A percentile compares a stretch with the other conserved stretches of the same genome.
These are phyloP conservation scores for Lepisosteus osseus DNA, from an alignment of 2,113 vertebrate genomes.

Conservation along the genomic window DNA sequence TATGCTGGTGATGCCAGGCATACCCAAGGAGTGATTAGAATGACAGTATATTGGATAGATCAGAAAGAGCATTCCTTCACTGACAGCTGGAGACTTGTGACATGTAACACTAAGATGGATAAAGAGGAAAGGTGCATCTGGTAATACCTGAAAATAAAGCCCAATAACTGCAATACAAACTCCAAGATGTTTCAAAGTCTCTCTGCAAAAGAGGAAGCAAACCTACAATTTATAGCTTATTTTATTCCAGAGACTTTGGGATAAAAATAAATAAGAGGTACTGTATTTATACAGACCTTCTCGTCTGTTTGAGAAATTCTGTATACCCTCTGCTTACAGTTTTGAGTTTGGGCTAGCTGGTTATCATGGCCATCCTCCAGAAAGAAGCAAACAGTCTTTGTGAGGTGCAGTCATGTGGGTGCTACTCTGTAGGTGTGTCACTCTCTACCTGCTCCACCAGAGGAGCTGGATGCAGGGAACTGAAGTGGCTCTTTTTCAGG, in stretches of 20 bases:
- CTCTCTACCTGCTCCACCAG: slow-evolving; percentile 11
- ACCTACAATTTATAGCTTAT: slow-evolving; percentile 3
- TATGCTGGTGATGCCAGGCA: neutral
- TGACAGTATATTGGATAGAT: slow-evolving; percentile 1
- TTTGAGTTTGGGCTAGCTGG: neutral
- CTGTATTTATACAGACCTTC: neutral
- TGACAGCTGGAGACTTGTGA: slow-evolving; percentile 43
- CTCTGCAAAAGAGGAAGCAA: neutral
- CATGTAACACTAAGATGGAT: neutral
- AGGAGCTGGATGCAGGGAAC: slow-evolving; percentile 10
- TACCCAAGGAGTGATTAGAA: neutral
- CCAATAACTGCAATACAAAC: neutral
- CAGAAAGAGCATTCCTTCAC: slow-evolving; percentile 54
- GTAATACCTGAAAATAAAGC: slow-evolving; percentile 26
- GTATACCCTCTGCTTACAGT: neutral
- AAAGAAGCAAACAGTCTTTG: neutral
- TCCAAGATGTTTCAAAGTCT: slow-evolving; percentile 7
- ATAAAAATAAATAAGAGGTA: neutral
- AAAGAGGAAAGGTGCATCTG: neutral
- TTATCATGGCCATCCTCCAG: slow-evolving; percentile 2
- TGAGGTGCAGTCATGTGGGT: slow-evolving; percentile 58
- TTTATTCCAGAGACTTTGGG: slow-evolving; percentile 7
- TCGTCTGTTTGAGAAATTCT: neutral
- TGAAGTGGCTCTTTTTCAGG: neutral
- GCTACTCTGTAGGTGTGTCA: slow-evolving; percentile 22